Evolutionary conservation across 2,888 invertebrate species (phyloP).

Genomic region (Brachyopa scutellaris): DNA sequence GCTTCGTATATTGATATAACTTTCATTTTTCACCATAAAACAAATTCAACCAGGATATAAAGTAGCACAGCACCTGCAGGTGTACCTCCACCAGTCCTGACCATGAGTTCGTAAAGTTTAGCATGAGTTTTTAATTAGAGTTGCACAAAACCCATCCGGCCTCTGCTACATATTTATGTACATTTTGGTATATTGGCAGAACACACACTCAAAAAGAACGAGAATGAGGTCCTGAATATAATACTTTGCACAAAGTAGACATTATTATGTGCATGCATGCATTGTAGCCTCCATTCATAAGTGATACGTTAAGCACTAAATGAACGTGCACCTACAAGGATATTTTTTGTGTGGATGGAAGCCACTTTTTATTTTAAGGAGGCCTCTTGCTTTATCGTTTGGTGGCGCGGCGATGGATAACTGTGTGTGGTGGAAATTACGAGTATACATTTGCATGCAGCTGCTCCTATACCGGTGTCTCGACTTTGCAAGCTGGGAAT

Average conservation of each 20-base stretch:
- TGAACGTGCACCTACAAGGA: constrained; percentile 71
- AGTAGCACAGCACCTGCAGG: neutral
- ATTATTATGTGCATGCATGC: constrained; percentile 72
- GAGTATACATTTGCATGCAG: constrained; percentile 40
- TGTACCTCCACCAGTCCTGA: constrained; percentile 5
- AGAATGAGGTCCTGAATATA: constrained; percentile 44
- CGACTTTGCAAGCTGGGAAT: constrained; percentile 51
- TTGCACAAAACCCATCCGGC: constrained; percentile 52
- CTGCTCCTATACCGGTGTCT: constrained; percentile 10
- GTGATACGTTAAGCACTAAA: constrained; percentile 71
- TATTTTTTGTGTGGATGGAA: constrained; percentile 61
- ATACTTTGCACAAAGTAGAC: constrained; percentile 60
- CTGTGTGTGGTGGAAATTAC: constrained; percentile 31
- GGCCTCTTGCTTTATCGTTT: constrained; percentile 21
- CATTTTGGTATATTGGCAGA: constrained; percentile 42
- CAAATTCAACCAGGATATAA: constrained; percentile 4
- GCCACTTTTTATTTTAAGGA: constrained; percentile 37
- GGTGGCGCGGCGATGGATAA: too few relatives aligned
- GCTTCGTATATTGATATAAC: constrained; percentile 67
- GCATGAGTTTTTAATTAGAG: constrained; percentile 71
- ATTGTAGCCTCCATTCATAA: constrained; percentile 67
- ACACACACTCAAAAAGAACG: constrained; percentile 1
- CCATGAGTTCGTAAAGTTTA: constrained; percentile 67
- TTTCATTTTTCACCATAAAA: constrained; percentile 65
- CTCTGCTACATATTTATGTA: too few relatives aligned